Percentiles rank a stretch among this genome's conserved stretches.
phyloP scores from a whole-genome alignment of 2,113 vertebrate genomes.

The Galeopterus variegatus region DNA sequence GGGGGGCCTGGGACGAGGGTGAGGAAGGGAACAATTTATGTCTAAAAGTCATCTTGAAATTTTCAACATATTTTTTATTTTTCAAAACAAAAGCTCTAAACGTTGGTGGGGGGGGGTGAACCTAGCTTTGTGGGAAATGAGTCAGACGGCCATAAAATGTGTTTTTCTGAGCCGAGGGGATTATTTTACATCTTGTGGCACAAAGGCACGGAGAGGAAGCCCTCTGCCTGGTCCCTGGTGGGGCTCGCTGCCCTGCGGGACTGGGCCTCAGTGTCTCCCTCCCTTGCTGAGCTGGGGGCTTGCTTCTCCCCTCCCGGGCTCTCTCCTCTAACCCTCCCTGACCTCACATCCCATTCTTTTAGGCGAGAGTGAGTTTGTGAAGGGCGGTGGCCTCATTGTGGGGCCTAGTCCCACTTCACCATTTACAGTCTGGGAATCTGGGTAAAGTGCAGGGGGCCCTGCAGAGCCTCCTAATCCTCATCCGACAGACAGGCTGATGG shows the following conservation, averaged over 20 bases:
- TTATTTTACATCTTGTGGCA: constrained; percentile 84
- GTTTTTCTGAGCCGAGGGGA: constrained; percentile 84
- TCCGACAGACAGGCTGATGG: not conserved
- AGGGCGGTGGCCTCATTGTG: not conserved
- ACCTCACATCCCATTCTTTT: not conserved
- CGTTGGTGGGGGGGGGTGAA: constrained; percentile 12
- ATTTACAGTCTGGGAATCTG: not conserved
- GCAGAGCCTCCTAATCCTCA: not conserved
- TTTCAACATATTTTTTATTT: constrained; percentile 81
- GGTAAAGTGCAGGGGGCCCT: not conserved
- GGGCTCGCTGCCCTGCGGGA: not conserved
- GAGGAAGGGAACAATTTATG: constrained; percentile 76
- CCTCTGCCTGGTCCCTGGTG: not conserved
- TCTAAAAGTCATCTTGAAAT: constrained; percentile 84
- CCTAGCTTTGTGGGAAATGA: constrained; percentile 84
- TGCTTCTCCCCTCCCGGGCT: not conserved
- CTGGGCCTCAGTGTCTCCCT: not conserved
- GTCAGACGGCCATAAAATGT: constrained; percentile 82
- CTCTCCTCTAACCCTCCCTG: not conserved
- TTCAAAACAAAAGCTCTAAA: constrained; percentile 84
- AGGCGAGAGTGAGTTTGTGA: not conserved
- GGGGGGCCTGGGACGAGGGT: constrained; percentile 69
- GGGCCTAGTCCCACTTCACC: not conserved
- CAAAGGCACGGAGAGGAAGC: constrained; percentile 72
- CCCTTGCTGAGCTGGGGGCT: not conserved